Conservation (phyloP, 2,113 vertebrate species). For the Dasyprocta punctata region DNA sequence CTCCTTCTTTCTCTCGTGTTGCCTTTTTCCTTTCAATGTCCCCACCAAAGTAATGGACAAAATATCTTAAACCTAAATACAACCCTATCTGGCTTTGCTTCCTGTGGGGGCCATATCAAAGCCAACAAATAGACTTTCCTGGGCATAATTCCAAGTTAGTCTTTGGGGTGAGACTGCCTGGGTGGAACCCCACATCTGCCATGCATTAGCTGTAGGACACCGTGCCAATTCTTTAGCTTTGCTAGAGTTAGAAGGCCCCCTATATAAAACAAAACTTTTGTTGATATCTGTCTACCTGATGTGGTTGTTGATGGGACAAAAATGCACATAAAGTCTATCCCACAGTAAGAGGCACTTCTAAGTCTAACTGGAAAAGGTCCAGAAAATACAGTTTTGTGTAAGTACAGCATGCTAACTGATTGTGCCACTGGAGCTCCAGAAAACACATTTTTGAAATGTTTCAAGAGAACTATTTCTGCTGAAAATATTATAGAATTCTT, state of each 20-base stretch:
- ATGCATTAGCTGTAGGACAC: neutral
- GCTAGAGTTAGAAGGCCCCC: neutral
- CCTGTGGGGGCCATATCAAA: neutral
- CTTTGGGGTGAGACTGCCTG: neutral
- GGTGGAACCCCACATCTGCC: neutral
- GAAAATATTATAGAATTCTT: neutral
- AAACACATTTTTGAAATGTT: neutral
- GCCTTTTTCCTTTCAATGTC: slow-evolving; percentile 23
- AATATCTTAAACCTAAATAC: slow-evolving; percentile 1
- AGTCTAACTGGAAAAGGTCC: neutral
- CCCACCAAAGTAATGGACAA: neutral
- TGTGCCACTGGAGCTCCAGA: neutral
- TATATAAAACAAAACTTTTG: neutral
- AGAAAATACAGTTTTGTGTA: neutral
- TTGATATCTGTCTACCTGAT: neutral
- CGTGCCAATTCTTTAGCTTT: neutral
- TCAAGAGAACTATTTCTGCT: neutral
- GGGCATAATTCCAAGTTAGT: neutral
- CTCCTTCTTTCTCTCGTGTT: neutral
- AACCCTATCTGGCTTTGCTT: slow-evolving; percentile 25
- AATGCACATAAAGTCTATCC: neutral
- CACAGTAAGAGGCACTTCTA: neutral
- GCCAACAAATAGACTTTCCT: neutral
- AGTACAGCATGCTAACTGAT: neutral
- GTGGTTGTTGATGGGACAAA: neutral